Evolutionary conservation across 2,888 invertebrate species (phyloP), one percentile per base, ranked within the genome.

Genomic region (Andrena chrysosceles): DNA sequence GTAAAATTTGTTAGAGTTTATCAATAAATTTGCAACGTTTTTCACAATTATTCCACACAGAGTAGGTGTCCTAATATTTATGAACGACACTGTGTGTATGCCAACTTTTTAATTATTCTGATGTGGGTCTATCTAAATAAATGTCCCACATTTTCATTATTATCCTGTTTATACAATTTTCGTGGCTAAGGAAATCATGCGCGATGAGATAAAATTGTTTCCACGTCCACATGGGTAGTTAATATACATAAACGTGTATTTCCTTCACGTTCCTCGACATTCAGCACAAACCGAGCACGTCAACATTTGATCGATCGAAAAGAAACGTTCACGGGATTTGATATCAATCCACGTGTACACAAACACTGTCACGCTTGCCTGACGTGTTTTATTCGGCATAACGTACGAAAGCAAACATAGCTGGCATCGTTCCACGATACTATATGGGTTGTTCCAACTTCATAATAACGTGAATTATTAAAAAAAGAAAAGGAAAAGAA

Each of bases 351-450:
- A n/a, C 0, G 1, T 33, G 66, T 20, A 16, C 13, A 52, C 64
- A 63, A 52, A 52, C 23, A 26, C 54, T 64, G 64, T 64, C 64
- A 48, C 54, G 64, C 56, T 23, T 56, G 10, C 23, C 7, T 26
- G n/a, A 31, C 13, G 2, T 56, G 29, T 66, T 66, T 29, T 33
- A 64, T 72, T 54, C 26, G 33, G 7, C 23, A 23, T 8, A 23
- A 29, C 29, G 6, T 54, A 29, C 29, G 56, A n/a, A 73, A 56
- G 42, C 56, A 42, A 42, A 29, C n/a, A 31, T 49, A 16, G 49
- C 26, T 68, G 60, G 74, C 60, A 60, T 31, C 26, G 33, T 62
- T 76, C 54, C 70, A 63, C 8, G 10, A 31, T 7, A 33, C 33
- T 10, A 33, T 26, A 42, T 3, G 16, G 31, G 31, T 20, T 2